phyloP scores from a whole-genome alignment of 2,113 vertebrate species.

The Pseudolaguvia tuberculata region DNA sequence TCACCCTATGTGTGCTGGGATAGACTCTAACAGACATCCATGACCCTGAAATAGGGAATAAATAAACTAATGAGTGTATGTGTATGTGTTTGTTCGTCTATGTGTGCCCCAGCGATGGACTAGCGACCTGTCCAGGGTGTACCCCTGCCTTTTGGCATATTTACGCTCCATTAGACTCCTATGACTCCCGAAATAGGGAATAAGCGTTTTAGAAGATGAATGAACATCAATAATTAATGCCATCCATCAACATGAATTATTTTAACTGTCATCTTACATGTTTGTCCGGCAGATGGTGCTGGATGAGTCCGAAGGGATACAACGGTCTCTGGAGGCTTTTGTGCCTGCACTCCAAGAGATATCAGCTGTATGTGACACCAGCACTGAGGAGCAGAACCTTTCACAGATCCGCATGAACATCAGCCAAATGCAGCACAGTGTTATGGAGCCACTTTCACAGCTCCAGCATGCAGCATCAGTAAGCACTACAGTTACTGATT shows the following conservation, averaged over 20 bases:
- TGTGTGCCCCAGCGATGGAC: too few species aligned
- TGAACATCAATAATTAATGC: too few species aligned
- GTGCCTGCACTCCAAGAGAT: conserved; percentile 73
- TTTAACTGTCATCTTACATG: conserved; percentile 11
- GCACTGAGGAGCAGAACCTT: conserved; percentile 60
- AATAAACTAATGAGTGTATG: too few species aligned
- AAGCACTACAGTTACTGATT: conserved; percentile 50
- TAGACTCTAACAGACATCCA: too few species aligned
- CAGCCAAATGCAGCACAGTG: conserved; percentile 66
- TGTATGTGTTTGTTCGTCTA: too few species aligned
- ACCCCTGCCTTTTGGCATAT: too few species aligned
- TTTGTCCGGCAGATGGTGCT: conserved; percentile 74
- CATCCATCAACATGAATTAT: neutral
- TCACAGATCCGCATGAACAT: conserved; percentile 65
- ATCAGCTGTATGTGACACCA: conserved; percentile 74
- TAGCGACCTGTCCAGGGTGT: too few species aligned
- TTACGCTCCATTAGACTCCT: too few species aligned
- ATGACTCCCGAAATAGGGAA: too few species aligned
- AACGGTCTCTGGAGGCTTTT: conserved; percentile 66
- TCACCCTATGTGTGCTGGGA: too few species aligned
- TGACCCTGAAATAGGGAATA: too few species aligned
- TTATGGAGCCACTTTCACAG: conserved; percentile 71
- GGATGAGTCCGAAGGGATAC: conserved; percentile 83
- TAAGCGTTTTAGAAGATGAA: too few species aligned
- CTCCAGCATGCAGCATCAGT: conserved; percentile 75